Evolutionary conservation across 2,888 invertebrate genomes (phyloP).

Genomic region (Diadegma fenestrale): DNA sequence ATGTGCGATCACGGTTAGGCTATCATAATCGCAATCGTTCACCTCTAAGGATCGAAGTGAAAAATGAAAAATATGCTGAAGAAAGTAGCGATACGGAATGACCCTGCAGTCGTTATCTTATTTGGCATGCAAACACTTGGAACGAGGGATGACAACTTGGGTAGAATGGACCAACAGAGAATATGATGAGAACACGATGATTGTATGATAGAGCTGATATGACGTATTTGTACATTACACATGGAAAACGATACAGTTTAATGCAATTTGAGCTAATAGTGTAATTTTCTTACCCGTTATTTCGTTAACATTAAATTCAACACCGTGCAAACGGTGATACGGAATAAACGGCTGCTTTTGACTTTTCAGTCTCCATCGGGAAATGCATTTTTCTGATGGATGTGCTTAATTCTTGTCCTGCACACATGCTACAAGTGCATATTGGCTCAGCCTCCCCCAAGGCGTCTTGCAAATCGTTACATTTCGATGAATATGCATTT

Average conservation of each 20-base stretch:
- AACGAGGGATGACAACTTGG: not conserved
- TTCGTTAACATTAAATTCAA: not conserved
- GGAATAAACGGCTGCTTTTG: not conserved
- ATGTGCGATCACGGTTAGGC: conserved; percentile 80
- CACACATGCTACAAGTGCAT: too few relatives aligned
- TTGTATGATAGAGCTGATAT: not conserved
- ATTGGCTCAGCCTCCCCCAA: too few relatives aligned
- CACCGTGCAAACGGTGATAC: not conserved
- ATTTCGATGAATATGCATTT: too few relatives aligned
- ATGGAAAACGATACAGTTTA: not conserved
- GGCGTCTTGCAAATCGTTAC: too few relatives aligned
- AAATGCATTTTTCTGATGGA: too few relatives aligned
- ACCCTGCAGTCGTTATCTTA: conserved; percentile 28
- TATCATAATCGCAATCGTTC: conserved; percentile 81
- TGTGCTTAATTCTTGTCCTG: too few relatives aligned
- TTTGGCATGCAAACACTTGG: not conserved
- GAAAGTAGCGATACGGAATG: conserved; percentile 75
- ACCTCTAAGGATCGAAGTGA: conserved; percentile 83
- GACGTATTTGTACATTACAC: conserved; percentile 10
- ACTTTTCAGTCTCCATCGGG: not conserved
- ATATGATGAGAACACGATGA: not conserved
- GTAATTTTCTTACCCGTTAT: conserved; percentile 1
- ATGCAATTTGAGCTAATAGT: not conserved
- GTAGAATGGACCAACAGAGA: not conserved
- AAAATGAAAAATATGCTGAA: conserved; percentile 81